Percentiles rank a stretch among this genome's conserved stretches.
These are phyloP conservation scores for Harpegnathos saltator DNA, from an alignment of 1,140 invertebrate genomes.

Conservation along the genomic window DNA sequence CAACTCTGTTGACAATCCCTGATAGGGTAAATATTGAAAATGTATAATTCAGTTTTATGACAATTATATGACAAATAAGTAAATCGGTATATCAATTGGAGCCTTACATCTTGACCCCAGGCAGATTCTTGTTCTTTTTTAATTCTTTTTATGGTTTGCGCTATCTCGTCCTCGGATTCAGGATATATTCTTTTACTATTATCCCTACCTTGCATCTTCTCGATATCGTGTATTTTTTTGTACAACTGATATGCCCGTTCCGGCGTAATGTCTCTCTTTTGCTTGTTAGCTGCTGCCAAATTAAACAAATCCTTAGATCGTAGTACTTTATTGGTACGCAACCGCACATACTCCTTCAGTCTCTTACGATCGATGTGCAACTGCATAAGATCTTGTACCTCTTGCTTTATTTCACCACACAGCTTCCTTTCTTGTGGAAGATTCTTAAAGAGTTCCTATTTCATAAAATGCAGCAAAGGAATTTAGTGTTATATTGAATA, in stretches of 20 bases:
- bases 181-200: slow-evolving; percentile 81
- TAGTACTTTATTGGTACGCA: slow-evolving; percentile 82
- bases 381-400: slow-evolving; percentile 84
- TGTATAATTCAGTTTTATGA: too few relatives aligned
- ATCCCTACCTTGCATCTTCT: slow-evolving; percentile 81
- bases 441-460: slow-evolving; percentile 82
- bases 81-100: neutral
- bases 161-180: slow-evolving; percentile 85
- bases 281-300: slow-evolving; percentile 83
- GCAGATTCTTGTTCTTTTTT: slow-evolving; percentile 81
- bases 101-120: slow-evolving; percentile 81
- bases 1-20: slow-evolving; percentile 79
- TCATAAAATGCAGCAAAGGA: neutral
- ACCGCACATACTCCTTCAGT: slow-evolving; percentile 83
- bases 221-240: slow-evolving; percentile 84
- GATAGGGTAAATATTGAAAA: neutral
- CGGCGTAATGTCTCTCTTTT: slow-evolving; percentile 84
- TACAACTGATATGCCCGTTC: slow-evolving; percentile 86
- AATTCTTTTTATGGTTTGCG: slow-evolving; percentile 82
- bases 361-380: slow-evolving; percentile 83
- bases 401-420: slow-evolving; percentile 82
- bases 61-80: neutral
- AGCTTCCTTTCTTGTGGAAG: slow-evolving; percentile 84
- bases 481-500: neutral
- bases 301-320: slow-evolving; percentile 85